These are phyloP conservation scores for Baronia brevicornis DNA, from an alignment of 2,888 invertebrate species.

Conservation along the genomic window DNA sequence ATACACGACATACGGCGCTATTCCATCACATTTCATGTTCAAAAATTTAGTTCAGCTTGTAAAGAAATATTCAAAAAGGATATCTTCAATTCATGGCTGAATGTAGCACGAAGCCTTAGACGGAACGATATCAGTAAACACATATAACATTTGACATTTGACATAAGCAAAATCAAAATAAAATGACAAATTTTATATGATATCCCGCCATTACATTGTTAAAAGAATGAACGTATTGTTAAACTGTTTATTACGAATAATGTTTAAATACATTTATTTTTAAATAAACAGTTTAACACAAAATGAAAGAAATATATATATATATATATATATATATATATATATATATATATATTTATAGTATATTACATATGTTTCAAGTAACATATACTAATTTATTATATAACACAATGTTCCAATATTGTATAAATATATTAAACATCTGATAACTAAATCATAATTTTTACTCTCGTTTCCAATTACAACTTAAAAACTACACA, in stretches of 20 bases:
- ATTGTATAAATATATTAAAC: constrained; percentile 13
- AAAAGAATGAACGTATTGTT: too few relatives aligned
- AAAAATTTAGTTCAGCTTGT: constrained; percentile 12
- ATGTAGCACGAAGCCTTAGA: background rate
- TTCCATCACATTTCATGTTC: constrained; percentile 11
- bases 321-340: constrained; percentile 8
- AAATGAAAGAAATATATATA: constrained; percentile 6
- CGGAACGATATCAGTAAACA: background rate
- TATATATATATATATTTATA: too few relatives aligned
- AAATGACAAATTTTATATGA: constrained; percentile 8
- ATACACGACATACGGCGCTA: constrained; percentile 14
- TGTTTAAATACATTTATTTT: too few relatives aligned
- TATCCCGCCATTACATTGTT: too few relatives aligned
- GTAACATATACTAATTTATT: too few relatives aligned
- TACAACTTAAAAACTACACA: constrained; percentile 1
- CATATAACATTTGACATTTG: constrained; percentile 8
- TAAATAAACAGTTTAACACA: background rate
- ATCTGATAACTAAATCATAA: constrained; percentile 12
- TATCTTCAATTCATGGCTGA: too few relatives aligned
- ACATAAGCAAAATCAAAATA: constrained; percentile 3
- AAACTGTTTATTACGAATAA: too few relatives aligned
- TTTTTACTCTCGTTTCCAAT: constrained; percentile 7
- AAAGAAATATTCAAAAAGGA: constrained; percentile 6
- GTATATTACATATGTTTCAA: too few relatives aligned
- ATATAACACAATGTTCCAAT: constrained; percentile 2